phyloP scores from a whole-genome alignment of 2,113 vertebrate genomes.

The Onychostoma macrolepis region DNA sequence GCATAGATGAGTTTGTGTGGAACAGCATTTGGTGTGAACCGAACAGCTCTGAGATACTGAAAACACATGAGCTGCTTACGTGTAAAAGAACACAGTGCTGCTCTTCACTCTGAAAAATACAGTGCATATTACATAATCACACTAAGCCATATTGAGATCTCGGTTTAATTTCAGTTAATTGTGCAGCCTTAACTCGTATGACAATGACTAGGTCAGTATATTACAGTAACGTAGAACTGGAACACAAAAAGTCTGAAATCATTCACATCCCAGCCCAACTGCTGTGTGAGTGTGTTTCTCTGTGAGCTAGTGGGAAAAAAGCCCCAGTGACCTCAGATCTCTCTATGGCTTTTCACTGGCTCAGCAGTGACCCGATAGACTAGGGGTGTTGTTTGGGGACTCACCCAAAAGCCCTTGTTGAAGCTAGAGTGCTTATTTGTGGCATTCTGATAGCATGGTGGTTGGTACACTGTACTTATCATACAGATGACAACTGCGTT shows the following conservation, averaged over 20 bases:
- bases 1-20: background rate
- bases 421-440: background rate
- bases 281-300: constrained; percentile 1
- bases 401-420: constrained; percentile 23
- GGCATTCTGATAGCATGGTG: background rate
- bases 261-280: background rate
- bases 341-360: constrained; percentile 69
- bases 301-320: constrained; percentile 53
- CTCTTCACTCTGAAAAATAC: background rate
- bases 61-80: background rate
- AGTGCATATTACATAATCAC: background rate
- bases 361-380: constrained; percentile 59
- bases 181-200: background rate
- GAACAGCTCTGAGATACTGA: background rate
- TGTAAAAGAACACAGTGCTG: background rate
- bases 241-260: constrained; percentile 1
- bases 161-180: background rate
- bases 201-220: background rate
- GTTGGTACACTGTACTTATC: background rate
- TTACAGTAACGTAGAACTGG: background rate
- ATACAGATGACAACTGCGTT: background rate
- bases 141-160: background rate
- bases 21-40: background rate
- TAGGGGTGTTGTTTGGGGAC: constrained; percentile 50
- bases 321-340: constrained; percentile 61